Evolutionary conservation across 2,113 vertebrate species (phyloP).

Genomic region (Dicaeum eximium): DNA sequence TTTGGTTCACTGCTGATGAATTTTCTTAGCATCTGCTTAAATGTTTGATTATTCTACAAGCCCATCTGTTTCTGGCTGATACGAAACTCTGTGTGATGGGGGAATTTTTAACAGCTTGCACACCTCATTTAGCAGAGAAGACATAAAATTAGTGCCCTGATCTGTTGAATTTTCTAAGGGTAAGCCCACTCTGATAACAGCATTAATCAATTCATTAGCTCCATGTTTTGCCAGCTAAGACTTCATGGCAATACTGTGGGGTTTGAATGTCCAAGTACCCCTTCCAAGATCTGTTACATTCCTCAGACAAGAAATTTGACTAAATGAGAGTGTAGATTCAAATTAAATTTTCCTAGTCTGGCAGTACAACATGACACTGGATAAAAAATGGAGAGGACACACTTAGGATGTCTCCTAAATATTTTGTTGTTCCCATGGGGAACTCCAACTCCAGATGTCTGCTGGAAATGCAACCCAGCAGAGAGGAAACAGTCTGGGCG

Average conservation of each 20-base stretch:
- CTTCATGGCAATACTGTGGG: background rate
- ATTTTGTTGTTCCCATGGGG: background rate
- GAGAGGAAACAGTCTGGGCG: background rate
- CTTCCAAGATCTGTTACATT: background rate
- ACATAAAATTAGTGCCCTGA: constrained; percentile 63
- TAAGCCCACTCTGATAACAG: constrained; percentile 31
- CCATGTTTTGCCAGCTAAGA: constrained; percentile 6
- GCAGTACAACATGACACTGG: background rate
- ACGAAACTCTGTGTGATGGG: constrained; percentile 12
- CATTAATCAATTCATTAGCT: constrained; percentile 63
- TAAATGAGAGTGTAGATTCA: background rate
- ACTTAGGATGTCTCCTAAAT: background rate
- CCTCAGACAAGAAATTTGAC: background rate
- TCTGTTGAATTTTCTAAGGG: constrained; percentile 54
- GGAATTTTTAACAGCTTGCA: constrained; percentile 53
- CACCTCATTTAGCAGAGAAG: constrained; percentile 68
- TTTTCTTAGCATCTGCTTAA: constrained; percentile 70
- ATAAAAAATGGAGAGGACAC: background rate
- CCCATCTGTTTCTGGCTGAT: constrained; percentile 72
- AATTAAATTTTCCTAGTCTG: background rate
- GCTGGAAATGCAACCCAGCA: background rate
- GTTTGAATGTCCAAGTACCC: background rate
- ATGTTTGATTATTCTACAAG: constrained; percentile 66
- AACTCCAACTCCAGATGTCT: background rate
- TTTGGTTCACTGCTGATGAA: constrained; percentile 66